A percentile compares a stretch with the other conserved stretches of the same genome.
phyloP scores from a whole-genome alignment of 2,888 invertebrate species.

The Drosophila rubida region DNA sequence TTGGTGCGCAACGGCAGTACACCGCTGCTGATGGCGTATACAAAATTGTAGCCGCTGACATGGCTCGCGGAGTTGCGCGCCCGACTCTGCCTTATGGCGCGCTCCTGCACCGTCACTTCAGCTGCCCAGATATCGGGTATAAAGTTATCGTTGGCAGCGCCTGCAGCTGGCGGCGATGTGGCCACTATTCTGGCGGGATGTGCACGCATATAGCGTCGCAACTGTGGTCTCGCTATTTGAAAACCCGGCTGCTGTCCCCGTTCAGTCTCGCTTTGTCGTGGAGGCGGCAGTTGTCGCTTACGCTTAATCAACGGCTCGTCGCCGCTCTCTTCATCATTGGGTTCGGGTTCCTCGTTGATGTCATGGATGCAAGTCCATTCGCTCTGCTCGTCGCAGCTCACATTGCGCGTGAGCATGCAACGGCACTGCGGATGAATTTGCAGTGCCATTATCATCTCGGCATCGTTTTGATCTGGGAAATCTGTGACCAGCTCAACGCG shows the following conservation, averaged over 20 bases:
- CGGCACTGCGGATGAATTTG: conserved; percentile 87
- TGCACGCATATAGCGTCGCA: conserved; percentile 12
- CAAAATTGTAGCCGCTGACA: conserved; percentile 83
- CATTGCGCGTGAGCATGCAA: conserved; percentile 94
- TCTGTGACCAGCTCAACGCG: conserved; percentile 95
- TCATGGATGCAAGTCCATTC: conserved; percentile 99
- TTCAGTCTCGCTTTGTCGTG: not conserved
- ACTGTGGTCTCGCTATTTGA: not conserved
- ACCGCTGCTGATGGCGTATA: conserved; percentile 85
- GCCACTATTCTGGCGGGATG: conserved; percentile 3
- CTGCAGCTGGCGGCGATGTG: conserved; percentile 8
- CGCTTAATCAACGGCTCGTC: conserved; percentile 57
- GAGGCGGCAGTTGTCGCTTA: conserved; percentile 33
- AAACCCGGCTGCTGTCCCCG: not conserved
- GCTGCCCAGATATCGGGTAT: conserved; percentile 85
- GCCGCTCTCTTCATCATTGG: conserved; percentile 81
- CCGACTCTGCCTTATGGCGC: conserved; percentile 81
- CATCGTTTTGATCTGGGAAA: conserved; percentile 94
- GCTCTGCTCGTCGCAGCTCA: conserved; percentile 92
- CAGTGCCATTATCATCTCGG: conserved; percentile 95
- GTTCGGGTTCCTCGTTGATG: conserved; percentile 89
- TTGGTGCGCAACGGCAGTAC: conserved; percentile 73
- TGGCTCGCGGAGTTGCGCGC: conserved; percentile 75
- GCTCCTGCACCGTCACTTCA: conserved; percentile 84
- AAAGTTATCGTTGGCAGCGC: conserved; percentile 65